Evolutionary conservation across 2,888 invertebrate species (phyloP).

Genomic region (Lasioglossum pauxillum): DNA sequence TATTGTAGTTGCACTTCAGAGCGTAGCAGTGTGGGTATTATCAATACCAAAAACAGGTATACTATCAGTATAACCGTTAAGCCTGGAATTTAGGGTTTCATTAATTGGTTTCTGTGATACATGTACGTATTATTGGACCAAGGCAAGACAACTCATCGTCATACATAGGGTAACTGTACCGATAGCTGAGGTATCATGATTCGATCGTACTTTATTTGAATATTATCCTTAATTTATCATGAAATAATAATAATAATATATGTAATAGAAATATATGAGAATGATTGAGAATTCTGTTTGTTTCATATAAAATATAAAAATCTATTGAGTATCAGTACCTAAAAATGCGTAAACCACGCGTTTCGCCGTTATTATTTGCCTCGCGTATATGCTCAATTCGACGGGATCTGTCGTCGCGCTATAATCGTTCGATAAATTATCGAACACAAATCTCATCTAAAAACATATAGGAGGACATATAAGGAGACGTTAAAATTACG

Average conservation of each 20-base stretch:
- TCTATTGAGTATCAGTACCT: background rate
- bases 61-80: background rate
- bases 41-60: accelerated
- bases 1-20: background rate
- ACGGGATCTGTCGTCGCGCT: background rate
- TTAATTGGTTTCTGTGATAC: background rate
- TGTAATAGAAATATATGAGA: no score
- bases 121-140: background rate
- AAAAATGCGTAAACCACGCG: background rate
- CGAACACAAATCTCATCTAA: background rate
- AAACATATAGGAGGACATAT: background rate
- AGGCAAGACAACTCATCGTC: background rate
- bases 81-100: background rate
- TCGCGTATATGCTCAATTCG: background rate
- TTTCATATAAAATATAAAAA: no score
- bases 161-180: no score
- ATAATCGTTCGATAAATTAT: background rate
- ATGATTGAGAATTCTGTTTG: no score
- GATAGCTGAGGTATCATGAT: no score
- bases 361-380: background rate
- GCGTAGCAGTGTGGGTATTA: background rate
- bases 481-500: background rate
- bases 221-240: no score
- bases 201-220: no score
- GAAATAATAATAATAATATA: no score